phyloP scores from a whole-genome alignment of 2,888 invertebrate species.

The Tetramorium bicarinatum region DNA sequence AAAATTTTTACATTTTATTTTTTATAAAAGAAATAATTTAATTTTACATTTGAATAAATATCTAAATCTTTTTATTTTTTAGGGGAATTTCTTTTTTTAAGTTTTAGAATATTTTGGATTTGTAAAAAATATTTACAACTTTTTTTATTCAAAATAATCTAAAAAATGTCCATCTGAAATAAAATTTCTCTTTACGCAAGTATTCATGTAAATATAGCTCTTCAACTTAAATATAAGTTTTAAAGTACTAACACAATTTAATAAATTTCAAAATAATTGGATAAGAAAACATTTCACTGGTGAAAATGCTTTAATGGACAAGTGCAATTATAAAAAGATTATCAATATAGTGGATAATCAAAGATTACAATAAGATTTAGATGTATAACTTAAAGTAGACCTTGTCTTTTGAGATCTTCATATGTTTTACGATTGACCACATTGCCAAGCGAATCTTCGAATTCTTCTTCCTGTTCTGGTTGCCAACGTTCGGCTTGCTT shows the following conservation, averaged over 20 bases:
- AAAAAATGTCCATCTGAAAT: background rate
- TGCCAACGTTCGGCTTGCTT: slow-evolving; percentile 99
- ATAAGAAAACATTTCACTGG: background rate
- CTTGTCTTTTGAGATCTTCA: slow-evolving; percentile 99
- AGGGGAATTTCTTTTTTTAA: background rate
- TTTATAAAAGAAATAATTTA: background rate
- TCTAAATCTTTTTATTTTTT: background rate
- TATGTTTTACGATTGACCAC: slow-evolving; percentile 99
- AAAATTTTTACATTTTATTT: background rate
- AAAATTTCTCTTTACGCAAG: background rate
- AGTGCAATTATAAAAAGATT: slow-evolving; percentile 6
- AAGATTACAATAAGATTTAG: slow-evolving; percentile 11
- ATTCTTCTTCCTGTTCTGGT: slow-evolving; percentile 99
- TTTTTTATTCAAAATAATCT: background rate
- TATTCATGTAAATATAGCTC: background rate
- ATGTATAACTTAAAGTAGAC: slow-evolving; percentile 91
- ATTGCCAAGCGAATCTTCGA: slow-evolving; percentile 99
- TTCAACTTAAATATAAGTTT: background rate
- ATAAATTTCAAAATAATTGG: background rate
- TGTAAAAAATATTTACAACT: background rate
- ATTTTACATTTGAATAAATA: background rate
- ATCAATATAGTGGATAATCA: background rate
- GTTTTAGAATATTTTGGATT: background rate
- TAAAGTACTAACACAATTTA: background rate
- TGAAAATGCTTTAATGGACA: slow-evolving; percentile 16